Base-by-base conservation (phyloP, 2,888 invertebrate species). In the Diaperis boleti region DNA sequence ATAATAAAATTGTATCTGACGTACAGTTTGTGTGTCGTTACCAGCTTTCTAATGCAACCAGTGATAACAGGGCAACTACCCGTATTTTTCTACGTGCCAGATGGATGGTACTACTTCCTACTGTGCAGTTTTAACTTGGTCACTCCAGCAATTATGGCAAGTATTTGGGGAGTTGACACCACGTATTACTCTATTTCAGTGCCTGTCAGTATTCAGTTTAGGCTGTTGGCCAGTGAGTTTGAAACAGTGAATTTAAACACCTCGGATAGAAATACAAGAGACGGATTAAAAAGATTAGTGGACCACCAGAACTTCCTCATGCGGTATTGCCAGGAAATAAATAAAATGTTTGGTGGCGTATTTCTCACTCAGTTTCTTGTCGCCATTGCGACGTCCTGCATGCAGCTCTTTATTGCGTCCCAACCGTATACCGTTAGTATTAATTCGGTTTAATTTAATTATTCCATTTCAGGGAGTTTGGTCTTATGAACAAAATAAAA, bases 371-470 rank as follows among this genome's bases (percentile, higher is more conserved):
- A 56, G 26, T 56, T 44, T 35, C 22, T 56, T 13, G 45, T 45
- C 4, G 56, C 56, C 10, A 56, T 56, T 3, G 45, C 35, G 1
- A 56, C 26, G 4, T 45, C 45, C 6, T 56, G 56, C 33, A 35
- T 56, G 56, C 56, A 56, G 14, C 22, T 56, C 3, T 56, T 56
- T 17, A 56, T 56, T 18, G 44, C 45, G 7, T 44, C 56, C 1
- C 56, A 56, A 13, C 20, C 15, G 56, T 56, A 45, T 33, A 3
- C 3, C 10, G 0, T 1, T 13, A 13, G 22, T 13, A 41, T 8
- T 13, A 13, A 33, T 8, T 17, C n/a, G n/a, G n/a, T n/a, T n/a
- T n/a, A n/a, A n/a, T 49, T 0, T 13, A 13, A 33, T 5, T 1
- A 39, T 14, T 33, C 11, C 6, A 13, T 56, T 45, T 2, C 10